These are phyloP conservation scores for Hirtodrosophila alboralis DNA, from an alignment of 2,888 invertebrate species.

Conservation along the genomic window DNA sequence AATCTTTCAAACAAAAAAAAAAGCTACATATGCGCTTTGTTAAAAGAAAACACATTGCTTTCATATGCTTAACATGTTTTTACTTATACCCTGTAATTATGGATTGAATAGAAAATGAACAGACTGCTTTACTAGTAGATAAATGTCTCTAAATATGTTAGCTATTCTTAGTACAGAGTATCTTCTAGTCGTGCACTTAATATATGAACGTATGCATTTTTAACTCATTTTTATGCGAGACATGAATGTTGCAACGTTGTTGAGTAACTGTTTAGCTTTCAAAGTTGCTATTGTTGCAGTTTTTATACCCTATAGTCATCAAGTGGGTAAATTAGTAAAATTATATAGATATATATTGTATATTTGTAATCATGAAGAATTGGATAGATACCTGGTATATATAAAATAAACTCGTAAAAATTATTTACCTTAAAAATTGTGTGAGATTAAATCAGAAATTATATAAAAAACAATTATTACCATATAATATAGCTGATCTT, in stretches of 20 bases:
- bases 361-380: too few species aligned
- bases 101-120: too few species aligned
- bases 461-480: too few species aligned
- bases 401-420: too few species aligned
- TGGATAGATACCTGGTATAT: too few species aligned
- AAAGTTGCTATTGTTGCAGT: neutral
- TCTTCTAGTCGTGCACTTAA: neutral
- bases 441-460: too few species aligned
- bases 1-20: too few species aligned
- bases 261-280: slow-evolving; percentile 2
- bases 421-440: too few species aligned
- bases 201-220: neutral
- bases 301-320: neutral
- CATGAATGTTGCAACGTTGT: slow-evolving; percentile 7
- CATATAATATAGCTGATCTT: too few species aligned
- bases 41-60: slow-evolving; percentile 32
- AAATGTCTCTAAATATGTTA: too few species aligned
- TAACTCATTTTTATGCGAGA: slow-evolving; percentile 2
- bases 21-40: slow-evolving; percentile 14
- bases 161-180: slow-evolving; percentile 1
- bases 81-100: slow-evolving; percentile 6
- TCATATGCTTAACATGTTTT: slow-evolving; percentile 14
- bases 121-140: too few species aligned
- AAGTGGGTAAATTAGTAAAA: neutral
- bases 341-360: too few species aligned